A percentile compares a stretch with the other conserved stretches of the same genome.
These are phyloP conservation scores for Puntigrus tetrazona DNA, from an alignment of 2,113 vertebrate genomes.

Conservation along the genomic window DNA sequence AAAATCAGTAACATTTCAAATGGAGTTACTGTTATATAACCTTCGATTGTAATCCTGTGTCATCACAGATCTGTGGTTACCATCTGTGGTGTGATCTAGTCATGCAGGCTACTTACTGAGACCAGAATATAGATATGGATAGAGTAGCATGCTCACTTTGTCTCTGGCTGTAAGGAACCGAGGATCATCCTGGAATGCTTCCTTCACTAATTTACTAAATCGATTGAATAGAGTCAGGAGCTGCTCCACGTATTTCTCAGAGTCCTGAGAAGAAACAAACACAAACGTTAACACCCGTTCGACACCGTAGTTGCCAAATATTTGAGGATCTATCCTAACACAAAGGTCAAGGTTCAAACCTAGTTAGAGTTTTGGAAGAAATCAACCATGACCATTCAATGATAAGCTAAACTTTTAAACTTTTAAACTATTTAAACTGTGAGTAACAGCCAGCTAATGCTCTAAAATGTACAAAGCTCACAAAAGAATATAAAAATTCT, in stretches of 20 bases:
- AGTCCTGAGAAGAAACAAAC: constrained; percentile 80
- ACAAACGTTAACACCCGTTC: background rate
- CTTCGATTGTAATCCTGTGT: background rate
- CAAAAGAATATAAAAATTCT: too few species aligned
- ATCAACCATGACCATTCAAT: background rate
- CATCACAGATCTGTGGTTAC: constrained; percentile 15
- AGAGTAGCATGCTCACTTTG: constrained; percentile 79
- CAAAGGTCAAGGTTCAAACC: background rate
- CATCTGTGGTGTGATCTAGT: constrained; percentile 35
- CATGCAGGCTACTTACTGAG: background rate
- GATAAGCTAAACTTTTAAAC: too few species aligned
- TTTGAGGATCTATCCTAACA: constrained; percentile 9
- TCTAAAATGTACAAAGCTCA: background rate
- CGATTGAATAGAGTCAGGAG: constrained; percentile 97
- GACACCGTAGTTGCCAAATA: background rate
- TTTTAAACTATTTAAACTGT: background rate
- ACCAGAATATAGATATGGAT: background rate
- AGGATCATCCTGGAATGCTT: constrained; percentile 98
- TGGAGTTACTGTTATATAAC: background rate
- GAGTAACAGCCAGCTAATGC: background rate
- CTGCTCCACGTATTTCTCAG: constrained; percentile 98
- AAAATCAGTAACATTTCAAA: background rate
- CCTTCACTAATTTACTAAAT: constrained; percentile 98
- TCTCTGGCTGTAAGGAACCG: constrained; percentile 97
- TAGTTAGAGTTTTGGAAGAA: background rate